Percentiles rank a stretch among this genome's conserved stretches.
phyloP scores from a whole-genome alignment of 1,140 invertebrate species.

The Lepidurus couesii region DNA sequence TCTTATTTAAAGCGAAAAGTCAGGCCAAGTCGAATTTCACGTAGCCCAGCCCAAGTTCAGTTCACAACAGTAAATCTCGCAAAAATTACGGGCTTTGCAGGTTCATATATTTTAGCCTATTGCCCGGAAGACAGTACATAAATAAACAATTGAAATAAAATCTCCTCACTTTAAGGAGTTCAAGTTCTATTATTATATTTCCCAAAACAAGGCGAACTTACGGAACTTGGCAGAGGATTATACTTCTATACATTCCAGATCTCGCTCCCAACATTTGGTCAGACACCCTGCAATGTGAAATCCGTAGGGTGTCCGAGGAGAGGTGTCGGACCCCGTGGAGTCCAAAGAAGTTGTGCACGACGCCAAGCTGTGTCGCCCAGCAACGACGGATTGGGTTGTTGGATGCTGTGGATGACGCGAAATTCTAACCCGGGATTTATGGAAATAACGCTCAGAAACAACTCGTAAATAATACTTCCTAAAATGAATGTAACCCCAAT shows the following conservation, averaged over 20 bases:
- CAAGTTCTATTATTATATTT: neutral
- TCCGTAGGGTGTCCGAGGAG: neutral
- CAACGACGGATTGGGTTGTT: constrained; percentile 15
- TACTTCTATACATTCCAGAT: neutral
- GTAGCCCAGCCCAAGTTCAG: no score
- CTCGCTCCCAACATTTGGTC: constrained; percentile 8
- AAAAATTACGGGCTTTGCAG: no score
- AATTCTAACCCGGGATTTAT: constrained; percentile 18
- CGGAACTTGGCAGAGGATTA: neutral
- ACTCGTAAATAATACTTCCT: constrained; percentile 15
- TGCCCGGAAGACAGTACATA: no score
- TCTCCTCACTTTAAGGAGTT: neutral
- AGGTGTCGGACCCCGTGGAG: constrained; percentile 7
- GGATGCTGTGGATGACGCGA: neutral
- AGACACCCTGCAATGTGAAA: constrained; percentile 18
- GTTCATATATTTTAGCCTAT: no score
- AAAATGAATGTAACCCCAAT: neutral
- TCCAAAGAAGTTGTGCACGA: neutral
- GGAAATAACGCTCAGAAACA: constrained; percentile 2
- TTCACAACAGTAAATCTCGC: no score
- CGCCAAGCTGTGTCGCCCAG: neutral
- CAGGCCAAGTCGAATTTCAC: no score
- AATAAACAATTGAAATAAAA: no score
- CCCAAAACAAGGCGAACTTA: neutral
- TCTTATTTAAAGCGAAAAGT: neutral